phyloP scores from a whole-genome alignment of 2,113 vertebrate species.

The Steatornis caripensis region DNA sequence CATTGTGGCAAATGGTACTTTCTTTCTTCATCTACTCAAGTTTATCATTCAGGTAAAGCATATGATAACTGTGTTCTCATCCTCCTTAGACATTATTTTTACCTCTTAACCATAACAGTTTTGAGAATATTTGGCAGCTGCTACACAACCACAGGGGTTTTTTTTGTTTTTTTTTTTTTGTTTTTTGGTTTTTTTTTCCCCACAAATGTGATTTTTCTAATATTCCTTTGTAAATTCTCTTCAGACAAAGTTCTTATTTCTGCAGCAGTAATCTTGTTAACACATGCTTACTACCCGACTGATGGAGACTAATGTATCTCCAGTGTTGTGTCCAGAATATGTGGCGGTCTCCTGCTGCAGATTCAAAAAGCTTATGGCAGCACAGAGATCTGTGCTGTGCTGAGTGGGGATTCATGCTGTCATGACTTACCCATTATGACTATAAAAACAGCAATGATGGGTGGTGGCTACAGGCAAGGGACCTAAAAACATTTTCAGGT shows the following conservation, averaged over 20 bases:
- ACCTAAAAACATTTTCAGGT: not conserved
- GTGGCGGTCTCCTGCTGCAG: not conserved
- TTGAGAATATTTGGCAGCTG: not conserved
- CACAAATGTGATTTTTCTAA: not conserved
- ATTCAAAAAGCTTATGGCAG: not conserved
- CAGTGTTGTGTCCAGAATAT: not conserved
- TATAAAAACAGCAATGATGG: not conserved
- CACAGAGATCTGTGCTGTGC: not conserved
- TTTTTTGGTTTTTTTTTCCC: too few relatives aligned
- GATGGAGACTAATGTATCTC: not conserved
- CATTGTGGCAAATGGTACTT: not conserved
- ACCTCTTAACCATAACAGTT: not conserved
- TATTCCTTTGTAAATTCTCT: not conserved
- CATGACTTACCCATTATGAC: not conserved
- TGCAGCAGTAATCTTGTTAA: not conserved
- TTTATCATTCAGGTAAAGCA: not conserved
- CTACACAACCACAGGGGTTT: not conserved
- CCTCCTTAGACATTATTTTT: not conserved
- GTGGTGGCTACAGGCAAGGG: not conserved
- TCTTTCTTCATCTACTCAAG: not conserved
- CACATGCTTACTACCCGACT: not conserved
- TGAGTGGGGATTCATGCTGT: not conserved
- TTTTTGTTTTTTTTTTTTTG: too few relatives aligned
- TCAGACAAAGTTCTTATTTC: not conserved
- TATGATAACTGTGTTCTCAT: not conserved